phyloP scores from a whole-genome alignment of 2,888 invertebrate genomes.

The Drosophila aldrichi region DNA sequence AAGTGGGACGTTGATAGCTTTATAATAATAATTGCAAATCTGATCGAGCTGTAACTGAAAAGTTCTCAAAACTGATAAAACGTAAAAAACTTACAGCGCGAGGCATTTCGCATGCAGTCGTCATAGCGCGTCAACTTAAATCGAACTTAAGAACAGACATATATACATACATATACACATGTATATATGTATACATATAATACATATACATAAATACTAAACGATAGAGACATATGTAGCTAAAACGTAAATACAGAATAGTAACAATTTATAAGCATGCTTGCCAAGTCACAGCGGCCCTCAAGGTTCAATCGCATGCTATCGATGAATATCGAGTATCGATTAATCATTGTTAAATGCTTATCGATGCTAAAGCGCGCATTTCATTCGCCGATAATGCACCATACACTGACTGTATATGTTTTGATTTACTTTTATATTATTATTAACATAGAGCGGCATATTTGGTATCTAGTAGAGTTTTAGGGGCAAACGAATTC shows the following conservation, averaged over 20 bases:
- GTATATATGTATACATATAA: neutral
- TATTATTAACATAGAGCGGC: conserved; percentile 43
- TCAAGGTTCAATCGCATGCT: conserved; percentile 56
- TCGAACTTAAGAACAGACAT: conserved; percentile 46
- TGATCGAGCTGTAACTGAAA: conserved; percentile 25
- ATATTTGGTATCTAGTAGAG: conserved; percentile 5
- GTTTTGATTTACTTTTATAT: conserved; percentile 9
- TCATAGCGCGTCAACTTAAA: conserved; percentile 38
- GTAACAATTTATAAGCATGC: conserved; percentile 39
- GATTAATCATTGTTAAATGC: conserved; percentile 40
- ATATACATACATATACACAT: conserved; percentile 3
- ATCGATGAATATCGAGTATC: conserved; percentile 50
- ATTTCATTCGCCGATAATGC: conserved; percentile 13
- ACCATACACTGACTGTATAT: neutral
- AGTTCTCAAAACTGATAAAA: neutral
- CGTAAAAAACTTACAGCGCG: conserved; percentile 38
- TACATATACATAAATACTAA: conserved; percentile 3
- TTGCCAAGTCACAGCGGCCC: conserved; percentile 53
- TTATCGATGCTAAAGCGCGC: conserved; percentile 43
- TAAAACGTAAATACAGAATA: conserved; percentile 16
- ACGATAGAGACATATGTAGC: conserved; percentile 30
- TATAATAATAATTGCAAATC: conserved; percentile 17
- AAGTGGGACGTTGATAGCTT: neutral
- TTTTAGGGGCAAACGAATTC: conserved; percentile 4
- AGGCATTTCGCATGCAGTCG: conserved; percentile 47